Percentiles rank a stretch among this genome's conserved stretches.
Conservation (phyloP, 2,113 vertebrate species). For the Piaya cayana region DNA sequence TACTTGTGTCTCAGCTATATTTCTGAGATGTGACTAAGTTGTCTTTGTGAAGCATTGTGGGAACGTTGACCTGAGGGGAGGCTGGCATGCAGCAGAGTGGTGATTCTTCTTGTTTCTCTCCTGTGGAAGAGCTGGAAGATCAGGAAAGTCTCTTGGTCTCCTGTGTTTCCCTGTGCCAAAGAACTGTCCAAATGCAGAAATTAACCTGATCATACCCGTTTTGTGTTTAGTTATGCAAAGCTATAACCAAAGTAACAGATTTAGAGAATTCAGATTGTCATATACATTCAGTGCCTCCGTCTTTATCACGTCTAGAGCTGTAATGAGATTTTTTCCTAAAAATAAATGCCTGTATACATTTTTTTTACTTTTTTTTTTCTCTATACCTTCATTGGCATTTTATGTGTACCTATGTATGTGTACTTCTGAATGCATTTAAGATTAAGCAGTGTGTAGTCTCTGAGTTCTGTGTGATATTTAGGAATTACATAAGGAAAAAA, state of each 20-base stretch:
- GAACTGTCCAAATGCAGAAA: conserved; percentile 17
- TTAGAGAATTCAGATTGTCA: background rate
- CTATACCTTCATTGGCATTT: background rate
- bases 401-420: background rate
- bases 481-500: background rate
- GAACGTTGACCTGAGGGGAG: background rate
- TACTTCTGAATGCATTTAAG: background rate
- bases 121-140: background rate
- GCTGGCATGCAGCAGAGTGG: background rate
- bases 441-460: background rate
- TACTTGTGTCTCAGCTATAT: background rate
- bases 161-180: background rate
- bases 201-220: background rate
- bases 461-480: background rate
- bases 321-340: background rate
- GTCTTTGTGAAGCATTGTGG: background rate
- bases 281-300: background rate
- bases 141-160: background rate
- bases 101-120: background rate
- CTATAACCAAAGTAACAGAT: background rate
- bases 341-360: background rate
- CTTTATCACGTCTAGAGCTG: background rate
- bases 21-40: background rate
- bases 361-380: background rate
- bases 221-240: background rate